These are phyloP conservation scores for Alexandromys fortis DNA, from an alignment of 2,113 vertebrate species.

Conservation along the genomic window DNA sequence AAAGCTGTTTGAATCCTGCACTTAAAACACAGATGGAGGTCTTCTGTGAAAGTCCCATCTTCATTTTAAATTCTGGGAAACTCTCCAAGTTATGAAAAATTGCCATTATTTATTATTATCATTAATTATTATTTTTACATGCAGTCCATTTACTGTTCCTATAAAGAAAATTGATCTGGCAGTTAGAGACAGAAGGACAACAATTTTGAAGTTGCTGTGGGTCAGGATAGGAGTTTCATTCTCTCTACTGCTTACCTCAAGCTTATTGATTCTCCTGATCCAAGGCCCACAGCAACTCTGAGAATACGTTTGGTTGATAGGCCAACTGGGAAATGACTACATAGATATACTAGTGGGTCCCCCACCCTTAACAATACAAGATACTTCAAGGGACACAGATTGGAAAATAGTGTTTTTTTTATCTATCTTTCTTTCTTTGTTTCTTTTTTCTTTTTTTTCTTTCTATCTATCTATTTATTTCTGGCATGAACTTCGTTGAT, in stretches of 20 bases:
- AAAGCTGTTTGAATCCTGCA: conserved; percentile 13
- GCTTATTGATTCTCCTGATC: not conserved
- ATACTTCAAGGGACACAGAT: not conserved
- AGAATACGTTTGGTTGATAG: not conserved
- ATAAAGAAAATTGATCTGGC: conserved; percentile 63
- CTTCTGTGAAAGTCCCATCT: conserved; percentile 66
- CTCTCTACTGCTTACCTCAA: not conserved
- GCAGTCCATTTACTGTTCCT: conserved; percentile 44
- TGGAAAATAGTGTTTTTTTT: not conserved
- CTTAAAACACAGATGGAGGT: conserved; percentile 36
- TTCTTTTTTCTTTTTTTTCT: too few species aligned
- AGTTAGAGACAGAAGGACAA: conserved; percentile 7
- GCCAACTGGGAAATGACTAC: not conserved
- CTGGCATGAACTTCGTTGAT: not conserved
- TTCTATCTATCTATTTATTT: not conserved
- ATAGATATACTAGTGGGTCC: accelerated
- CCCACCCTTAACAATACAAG: not conserved
- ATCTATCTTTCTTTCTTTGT: too few species aligned
- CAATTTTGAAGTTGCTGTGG: not conserved
- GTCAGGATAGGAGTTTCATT: not conserved
- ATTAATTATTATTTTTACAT: not conserved
- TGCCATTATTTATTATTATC: not conserved
- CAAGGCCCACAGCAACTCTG: not conserved
- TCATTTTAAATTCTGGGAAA: conserved; percentile 62
- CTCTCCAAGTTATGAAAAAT: conserved; percentile 31